Conservation (phyloP, 2,797 vertebrate species). For the Darevskia mixta region DNA sequence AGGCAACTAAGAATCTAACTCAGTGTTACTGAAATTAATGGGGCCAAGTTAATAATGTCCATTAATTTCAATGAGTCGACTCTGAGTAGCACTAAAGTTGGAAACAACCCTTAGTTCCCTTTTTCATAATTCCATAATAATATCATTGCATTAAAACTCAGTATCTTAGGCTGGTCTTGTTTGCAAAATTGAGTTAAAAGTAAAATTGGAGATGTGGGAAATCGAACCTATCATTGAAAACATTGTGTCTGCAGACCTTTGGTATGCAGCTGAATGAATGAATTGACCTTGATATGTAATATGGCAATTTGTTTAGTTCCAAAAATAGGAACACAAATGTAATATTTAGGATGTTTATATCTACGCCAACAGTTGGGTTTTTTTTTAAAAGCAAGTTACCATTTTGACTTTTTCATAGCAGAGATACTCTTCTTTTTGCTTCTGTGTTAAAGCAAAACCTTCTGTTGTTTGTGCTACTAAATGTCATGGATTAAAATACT, state of each 20-base stretch:
- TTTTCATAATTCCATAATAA: not conserved
- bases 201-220: not conserved
- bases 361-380: not conserved
- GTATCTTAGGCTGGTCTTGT: not conserved
- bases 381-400: not conserved
- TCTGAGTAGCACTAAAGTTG: too few relatives aligned
- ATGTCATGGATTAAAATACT: not conserved
- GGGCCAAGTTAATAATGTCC: too few relatives aligned
- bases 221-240: not conserved
- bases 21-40: too few relatives aligned
- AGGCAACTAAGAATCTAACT: too few relatives aligned
- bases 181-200: not conserved
- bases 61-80: too few relatives aligned
- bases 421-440: not conserved
- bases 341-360: too few relatives aligned
- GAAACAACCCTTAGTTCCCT: too few relatives aligned
- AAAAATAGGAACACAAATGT: not conserved
- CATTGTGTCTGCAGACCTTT: not conserved
- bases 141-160: not conserved
- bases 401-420: not conserved
- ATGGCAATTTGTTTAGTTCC: not conserved
- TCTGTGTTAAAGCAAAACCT: not conserved
- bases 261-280: not conserved
- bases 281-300: not conserved
- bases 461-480: conserved; percentile 14